A percentile compares a stretch with the other conserved stretches of the same genome.
These are phyloP conservation scores for Phaedon cochleariae DNA, from an alignment of 2,888 invertebrate genomes.

Conservation along the genomic window DNA sequence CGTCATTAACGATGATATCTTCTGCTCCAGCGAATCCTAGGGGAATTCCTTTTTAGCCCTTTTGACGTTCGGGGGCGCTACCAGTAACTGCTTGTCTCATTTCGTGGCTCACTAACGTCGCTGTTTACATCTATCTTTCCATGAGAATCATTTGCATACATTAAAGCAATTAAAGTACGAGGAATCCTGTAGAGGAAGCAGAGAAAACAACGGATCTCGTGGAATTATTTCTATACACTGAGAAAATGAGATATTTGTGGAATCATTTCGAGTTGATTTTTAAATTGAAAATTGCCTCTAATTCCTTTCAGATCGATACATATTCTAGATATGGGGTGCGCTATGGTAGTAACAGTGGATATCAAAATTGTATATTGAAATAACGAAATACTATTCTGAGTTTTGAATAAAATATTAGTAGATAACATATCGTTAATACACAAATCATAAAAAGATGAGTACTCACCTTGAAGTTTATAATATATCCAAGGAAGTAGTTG, in stretches of 20 bases:
- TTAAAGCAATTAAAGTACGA: constrained; percentile 55
- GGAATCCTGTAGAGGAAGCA: constrained; percentile 32
- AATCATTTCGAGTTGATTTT: not conserved
- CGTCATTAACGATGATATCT: constrained; percentile 46
- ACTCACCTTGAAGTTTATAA: no score
- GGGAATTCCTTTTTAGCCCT: constrained; percentile 34
- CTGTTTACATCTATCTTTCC: constrained; percentile 58
- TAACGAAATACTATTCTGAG: no score
- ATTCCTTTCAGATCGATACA: no score
- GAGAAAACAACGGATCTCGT: constrained; percentile 29
- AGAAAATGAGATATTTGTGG: not conserved
- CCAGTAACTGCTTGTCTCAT: constrained; percentile 50
- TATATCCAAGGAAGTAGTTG: no score
- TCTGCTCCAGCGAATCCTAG: constrained; percentile 40
- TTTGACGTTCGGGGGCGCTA: constrained; percentile 29
- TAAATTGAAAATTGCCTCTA: no score
- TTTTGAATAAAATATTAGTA: no score
- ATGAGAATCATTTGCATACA: constrained; percentile 59
- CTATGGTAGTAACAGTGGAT: no score
- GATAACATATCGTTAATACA: no score
- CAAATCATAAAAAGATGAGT: no score
- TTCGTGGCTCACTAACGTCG: constrained; percentile 58
- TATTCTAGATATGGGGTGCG: no score
- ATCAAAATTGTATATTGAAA: no score
- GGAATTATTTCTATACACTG: constrained; percentile 14